A percentile compares a stretch with the other conserved stretches of the same genome.
phyloP scores from a whole-genome alignment of 2,888 invertebrate species.

The Caprella mutica region DNA sequence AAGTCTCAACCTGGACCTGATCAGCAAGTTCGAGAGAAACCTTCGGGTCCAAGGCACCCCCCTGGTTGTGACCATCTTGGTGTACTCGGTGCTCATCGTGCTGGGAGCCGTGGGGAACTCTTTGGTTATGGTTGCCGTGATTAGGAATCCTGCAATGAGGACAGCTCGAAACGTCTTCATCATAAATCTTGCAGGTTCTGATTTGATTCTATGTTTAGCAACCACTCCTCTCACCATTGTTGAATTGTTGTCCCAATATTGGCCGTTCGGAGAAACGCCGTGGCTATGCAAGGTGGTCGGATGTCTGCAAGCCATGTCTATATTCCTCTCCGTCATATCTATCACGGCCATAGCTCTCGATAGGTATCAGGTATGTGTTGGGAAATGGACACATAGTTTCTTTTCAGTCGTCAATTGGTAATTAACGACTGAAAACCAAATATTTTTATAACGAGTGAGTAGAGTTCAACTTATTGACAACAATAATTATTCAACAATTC shows the following conservation, averaged over 20 bases:
- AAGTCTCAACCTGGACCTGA: slow-evolving; percentile 17
- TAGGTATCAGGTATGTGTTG: slow-evolving; percentile 73
- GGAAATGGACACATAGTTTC: too few species aligned
- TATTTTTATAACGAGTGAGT: too few species aligned
- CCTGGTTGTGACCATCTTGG: slow-evolving; percentile 42
- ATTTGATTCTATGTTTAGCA: slow-evolving; percentile 72
- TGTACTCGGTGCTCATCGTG: slow-evolving; percentile 62
- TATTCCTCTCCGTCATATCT: slow-evolving; percentile 85
- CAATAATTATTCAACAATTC: too few species aligned
- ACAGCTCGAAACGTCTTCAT: slow-evolving; percentile 90
- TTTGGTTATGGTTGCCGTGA: slow-evolving; percentile 65
- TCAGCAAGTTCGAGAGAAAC: slow-evolving; percentile 27
- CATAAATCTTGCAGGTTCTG: slow-evolving; percentile 68
- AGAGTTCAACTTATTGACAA: too few species aligned
- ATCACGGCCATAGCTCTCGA: slow-evolving; percentile 83
- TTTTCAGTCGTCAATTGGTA: too few species aligned
- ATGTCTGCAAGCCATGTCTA: slow-evolving; percentile 75
- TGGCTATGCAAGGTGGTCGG: slow-evolving; percentile 70
- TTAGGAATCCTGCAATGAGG: slow-evolving; percentile 75
- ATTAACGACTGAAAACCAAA: too few species aligned
- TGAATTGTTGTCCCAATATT: slow-evolving; percentile 71
- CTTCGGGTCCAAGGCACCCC: slow-evolving; percentile 11
- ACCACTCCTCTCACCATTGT: slow-evolving; percentile 82
- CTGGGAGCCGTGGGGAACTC: slow-evolving; percentile 76
- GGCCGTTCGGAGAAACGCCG: slow-evolving; percentile 69